Base-by-base conservation (phyloP, 1,140 invertebrate genomes). In the Sweltsa coloradensis region DNA sequence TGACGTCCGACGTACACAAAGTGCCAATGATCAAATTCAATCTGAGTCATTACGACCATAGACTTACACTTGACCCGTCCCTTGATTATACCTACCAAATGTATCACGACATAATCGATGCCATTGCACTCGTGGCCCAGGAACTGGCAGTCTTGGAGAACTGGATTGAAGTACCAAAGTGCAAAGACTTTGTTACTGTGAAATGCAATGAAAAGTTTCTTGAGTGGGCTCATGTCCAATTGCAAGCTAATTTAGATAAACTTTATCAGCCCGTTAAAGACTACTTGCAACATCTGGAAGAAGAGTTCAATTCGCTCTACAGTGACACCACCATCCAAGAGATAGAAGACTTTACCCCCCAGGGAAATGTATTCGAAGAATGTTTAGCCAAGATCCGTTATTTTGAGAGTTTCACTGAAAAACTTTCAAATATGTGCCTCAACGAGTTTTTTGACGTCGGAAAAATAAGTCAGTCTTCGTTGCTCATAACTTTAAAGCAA, bases 11-110 rank as follows among this genome's bases (percentile, higher is more conserved):
- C 34, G 52, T 54, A 3, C 47, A 58, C 1, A 55, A 53, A 2
- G 64, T 75, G 18, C 76, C 76, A 3, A 63, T 67, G 46, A 55
- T 79, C 3, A 64, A 67, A 47, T 18, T 79, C 6, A 59, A 61
- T 6, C 39, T 72, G 9, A 60, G 59, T 34, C 72, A 64, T 50
- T 55, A 63, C 41, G 60, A 63, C 25, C 52, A 60, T 5, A 49
- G 58, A 2, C 48, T 68, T 3, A 63, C 61, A 2, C 44, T 67
- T 6, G 59, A 53, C 37, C 71, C 71, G 6, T 60, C 53, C 24
- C 53, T 70, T 2, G 45, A 41, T 1, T 61, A 66, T 9, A 57
- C 74, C 21, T 51, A 59, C 18, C 3, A 23, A 11, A 29, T 23
- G 19, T 53, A 45, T 23, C 41, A 42, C 24, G 34, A 41, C 0